phyloP scores from a whole-genome alignment of 2,113 vertebrate genomes.

The Apodemus sylvaticus region DNA sequence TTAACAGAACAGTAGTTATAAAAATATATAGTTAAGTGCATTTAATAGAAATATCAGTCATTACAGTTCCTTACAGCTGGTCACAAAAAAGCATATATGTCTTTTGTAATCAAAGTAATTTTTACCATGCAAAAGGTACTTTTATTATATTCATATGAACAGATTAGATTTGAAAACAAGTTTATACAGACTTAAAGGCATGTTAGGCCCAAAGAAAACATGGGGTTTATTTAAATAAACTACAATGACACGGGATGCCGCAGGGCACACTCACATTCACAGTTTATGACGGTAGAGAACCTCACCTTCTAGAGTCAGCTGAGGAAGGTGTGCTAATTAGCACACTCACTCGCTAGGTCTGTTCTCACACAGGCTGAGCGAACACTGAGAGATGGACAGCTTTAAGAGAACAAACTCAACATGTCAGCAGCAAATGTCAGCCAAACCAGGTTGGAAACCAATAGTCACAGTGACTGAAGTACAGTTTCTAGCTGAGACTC shows the following conservation, averaged over 20 bases:
- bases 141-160: constrained; percentile 75
- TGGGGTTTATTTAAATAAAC: constrained; percentile 74
- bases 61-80: constrained; percentile 63
- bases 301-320: constrained; percentile 66
- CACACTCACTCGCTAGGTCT: constrained; percentile 74
- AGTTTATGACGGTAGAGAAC: constrained; percentile 81
- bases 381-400: neutral
- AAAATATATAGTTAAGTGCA: constrained; percentile 57
- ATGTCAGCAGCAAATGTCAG: constrained; percentile 72
- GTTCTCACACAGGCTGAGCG: constrained; percentile 40
- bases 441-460: constrained; percentile 46
- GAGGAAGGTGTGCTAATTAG: constrained; percentile 73
- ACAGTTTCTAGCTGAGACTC: constrained; percentile 30
- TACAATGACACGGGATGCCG: constrained; percentile 56
- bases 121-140: constrained; percentile 74
- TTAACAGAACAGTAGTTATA: constrained; percentile 13
- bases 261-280: constrained; percentile 84
- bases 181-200: constrained; percentile 75
- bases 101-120: constrained; percentile 71
- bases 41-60: constrained; percentile 79
- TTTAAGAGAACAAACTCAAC: constrained; percentile 65
- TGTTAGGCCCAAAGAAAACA: constrained; percentile 71
- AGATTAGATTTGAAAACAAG: constrained; percentile 72
- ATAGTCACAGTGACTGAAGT: neutral
- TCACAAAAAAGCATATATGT: constrained; percentile 59